phyloP scores from a whole-genome alignment of 1,140 invertebrate genomes.

The Mya arenaria region DNA sequence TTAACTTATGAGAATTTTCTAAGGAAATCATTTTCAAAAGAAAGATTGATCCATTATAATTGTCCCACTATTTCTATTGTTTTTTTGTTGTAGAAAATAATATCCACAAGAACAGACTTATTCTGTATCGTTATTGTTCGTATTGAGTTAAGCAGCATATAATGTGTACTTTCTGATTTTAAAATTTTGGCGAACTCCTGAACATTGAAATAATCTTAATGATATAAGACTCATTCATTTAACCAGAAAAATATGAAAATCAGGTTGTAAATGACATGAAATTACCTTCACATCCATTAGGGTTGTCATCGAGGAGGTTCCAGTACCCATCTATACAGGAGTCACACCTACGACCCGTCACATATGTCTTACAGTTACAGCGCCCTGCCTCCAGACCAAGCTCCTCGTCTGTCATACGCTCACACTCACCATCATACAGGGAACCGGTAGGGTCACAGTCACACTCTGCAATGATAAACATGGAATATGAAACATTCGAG shows the following conservation, averaged over 20 bases:
- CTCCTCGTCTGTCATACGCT: constrained; percentile 88
- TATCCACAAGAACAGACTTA: no score
- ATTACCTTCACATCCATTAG: constrained; percentile 91
- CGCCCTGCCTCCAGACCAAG: constrained; percentile 88
- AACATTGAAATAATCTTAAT: no score
- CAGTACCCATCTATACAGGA: constrained; percentile 89
- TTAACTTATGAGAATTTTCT: no score
- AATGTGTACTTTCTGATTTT: no score
- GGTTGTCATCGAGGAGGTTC: constrained; percentile 91
- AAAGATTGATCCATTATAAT: no score
- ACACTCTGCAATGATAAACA: constrained; percentile 87
- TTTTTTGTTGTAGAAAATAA: no score
- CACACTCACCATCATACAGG: constrained; percentile 93
- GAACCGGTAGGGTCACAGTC: constrained; percentile 88
- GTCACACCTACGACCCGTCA: constrained; percentile 83
- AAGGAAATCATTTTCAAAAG: no score
- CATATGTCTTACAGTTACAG: constrained; percentile 83
- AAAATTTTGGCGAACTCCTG: no score
- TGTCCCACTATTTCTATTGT: no score
- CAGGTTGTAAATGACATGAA: not conserved
- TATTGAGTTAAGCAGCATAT: no score
- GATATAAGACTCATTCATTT: not conserved
- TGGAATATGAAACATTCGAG: no score
- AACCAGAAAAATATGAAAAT: not conserved
- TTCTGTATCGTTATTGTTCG: no score